These are phyloP conservation scores for Miniopterus natalensis DNA, from an alignment of 2,113 vertebrate genomes.

Conservation along the genomic window DNA sequence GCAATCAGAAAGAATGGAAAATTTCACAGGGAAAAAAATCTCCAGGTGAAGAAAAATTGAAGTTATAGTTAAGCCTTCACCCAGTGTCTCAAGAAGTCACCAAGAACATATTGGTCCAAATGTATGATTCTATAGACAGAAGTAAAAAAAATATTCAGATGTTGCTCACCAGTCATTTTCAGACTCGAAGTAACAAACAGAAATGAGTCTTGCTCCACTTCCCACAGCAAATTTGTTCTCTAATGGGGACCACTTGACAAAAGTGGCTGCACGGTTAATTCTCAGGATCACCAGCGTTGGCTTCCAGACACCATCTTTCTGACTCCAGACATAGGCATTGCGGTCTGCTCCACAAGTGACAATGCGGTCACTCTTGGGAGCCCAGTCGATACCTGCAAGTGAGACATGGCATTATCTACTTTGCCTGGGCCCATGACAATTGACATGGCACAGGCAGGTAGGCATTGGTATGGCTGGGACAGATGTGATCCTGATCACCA, in stretches of 20 bases:
- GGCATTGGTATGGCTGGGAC: background rate
- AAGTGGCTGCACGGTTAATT: constrained; percentile 98
- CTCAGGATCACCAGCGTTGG: constrained; percentile 98
- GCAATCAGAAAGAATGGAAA: background rate
- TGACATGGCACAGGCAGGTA: background rate
- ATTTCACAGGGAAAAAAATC: background rate
- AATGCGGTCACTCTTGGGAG: constrained; percentile 98
- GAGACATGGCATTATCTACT: background rate
- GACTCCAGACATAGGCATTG: constrained; percentile 99
- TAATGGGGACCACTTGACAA: constrained; percentile 98
- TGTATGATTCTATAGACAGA: background rate
- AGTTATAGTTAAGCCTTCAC: background rate
- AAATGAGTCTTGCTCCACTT: constrained; percentile 98
- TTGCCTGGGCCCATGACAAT: background rate
- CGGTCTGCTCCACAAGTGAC: constrained; percentile 99
- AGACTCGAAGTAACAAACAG: constrained; percentile 99
- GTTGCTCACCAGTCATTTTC: constrained; percentile 98
- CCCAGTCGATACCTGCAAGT: constrained; percentile 97
- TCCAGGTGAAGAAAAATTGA: background rate
- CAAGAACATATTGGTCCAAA: background rate
- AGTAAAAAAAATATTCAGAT: background rate
- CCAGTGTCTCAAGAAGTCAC: background rate
- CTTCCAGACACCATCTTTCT: constrained; percentile 98
- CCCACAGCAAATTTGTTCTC: constrained; percentile 99
- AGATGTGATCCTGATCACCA: background rate